Evolutionary conservation across 2,797 vertebrate genomes (phyloP).

Genomic region (Potorous gilbertii): DNA sequence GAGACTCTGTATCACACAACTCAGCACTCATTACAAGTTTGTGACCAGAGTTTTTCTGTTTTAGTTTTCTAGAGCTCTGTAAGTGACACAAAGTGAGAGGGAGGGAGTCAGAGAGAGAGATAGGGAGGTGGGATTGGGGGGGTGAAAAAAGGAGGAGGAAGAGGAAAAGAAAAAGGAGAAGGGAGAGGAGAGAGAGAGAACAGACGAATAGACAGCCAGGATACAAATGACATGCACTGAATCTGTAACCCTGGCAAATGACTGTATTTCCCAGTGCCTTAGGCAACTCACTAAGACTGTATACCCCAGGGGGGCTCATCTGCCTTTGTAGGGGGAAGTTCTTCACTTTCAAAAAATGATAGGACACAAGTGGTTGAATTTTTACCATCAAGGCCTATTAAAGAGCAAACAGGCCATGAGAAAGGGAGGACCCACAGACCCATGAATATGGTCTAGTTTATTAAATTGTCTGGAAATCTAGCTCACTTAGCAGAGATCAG

Average conservation of each 20-base stretch:
- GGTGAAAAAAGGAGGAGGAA: background rate
- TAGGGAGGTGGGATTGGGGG: no score
- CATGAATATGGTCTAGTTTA: background rate
- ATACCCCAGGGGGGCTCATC: background rate
- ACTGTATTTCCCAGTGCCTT: background rate
- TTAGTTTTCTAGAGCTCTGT: no score
- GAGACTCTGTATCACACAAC: background rate
- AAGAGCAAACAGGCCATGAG: background rate
- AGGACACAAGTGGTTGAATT: background rate
- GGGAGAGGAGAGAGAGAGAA: background rate
- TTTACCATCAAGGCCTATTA: background rate
- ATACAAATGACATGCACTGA: background rate
- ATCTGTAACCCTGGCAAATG: background rate
- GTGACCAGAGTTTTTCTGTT: background rate
- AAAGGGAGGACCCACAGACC: background rate
- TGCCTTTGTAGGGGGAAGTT: background rate
- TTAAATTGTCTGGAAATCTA: background rate
- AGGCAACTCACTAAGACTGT: background rate
- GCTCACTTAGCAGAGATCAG: background rate
- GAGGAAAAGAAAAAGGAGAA: no score
- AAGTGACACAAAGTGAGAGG: background rate
- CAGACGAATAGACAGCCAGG: background rate
- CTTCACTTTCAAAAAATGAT: background rate
- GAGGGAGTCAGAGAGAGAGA: background rate
- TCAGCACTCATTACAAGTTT: background rate